Conservation (phyloP, 2,888 invertebrate genomes). For the Heteromurus nitidus region DNA sequence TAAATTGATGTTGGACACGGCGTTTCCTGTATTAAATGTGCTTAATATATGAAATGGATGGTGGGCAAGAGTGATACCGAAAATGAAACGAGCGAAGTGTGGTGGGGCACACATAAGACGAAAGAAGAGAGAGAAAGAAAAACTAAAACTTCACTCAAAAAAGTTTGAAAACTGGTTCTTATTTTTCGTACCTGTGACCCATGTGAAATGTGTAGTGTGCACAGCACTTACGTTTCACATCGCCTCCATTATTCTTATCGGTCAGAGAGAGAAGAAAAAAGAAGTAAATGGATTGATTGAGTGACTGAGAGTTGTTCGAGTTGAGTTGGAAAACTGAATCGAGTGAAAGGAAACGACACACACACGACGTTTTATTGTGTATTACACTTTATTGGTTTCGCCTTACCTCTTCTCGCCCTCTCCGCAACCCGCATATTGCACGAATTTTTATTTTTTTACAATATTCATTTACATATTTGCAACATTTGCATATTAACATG, state of each 20-base stretch:
- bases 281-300: conserved; percentile 50
- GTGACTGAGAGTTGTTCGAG: conserved; percentile 28
- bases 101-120: too few relatives aligned
- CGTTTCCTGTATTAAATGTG: conserved; percentile 39
- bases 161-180: too few relatives aligned
- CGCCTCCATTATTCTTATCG: conserved; percentile 7
- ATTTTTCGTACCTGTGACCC: too few relatives aligned
- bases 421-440: background rate
- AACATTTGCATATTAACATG: background rate
- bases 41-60: conserved; percentile 13
- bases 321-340: too few relatives aligned
- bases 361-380: background rate
- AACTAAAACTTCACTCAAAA: too few relatives aligned
- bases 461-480: conserved; percentile 4
- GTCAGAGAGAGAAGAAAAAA: too few relatives aligned
- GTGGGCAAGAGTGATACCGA: too few relatives aligned
- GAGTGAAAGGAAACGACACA: background rate
- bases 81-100: too few relatives aligned
- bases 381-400: background rate
- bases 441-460: too few relatives aligned
- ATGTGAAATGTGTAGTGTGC: too few relatives aligned
- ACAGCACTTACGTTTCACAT: too few relatives aligned
- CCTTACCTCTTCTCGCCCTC: background rate
- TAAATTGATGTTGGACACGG: conserved; percentile 38
- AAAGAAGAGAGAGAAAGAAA: too few relatives aligned